A percentile compares a stretch with the other conserved stretches of the same genome.
These are phyloP conservation scores for Scatophagus argus DNA, from an alignment of 2,113 vertebrate species.

Conservation along the genomic window DNA sequence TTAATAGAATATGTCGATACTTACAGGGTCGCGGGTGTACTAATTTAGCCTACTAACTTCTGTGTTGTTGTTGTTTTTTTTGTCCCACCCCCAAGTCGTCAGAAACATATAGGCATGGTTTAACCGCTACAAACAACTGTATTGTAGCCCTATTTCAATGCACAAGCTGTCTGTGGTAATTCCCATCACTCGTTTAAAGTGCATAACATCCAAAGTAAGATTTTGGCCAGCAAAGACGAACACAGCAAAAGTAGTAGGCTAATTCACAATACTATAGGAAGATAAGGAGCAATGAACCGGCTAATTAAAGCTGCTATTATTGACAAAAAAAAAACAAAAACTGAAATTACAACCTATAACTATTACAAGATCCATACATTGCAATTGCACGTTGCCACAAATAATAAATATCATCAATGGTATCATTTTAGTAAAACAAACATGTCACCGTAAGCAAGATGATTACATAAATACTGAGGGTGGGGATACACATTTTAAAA, in stretches of 20 bases:
- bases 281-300: constrained; percentile 61
- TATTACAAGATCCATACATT: constrained; percentile 87
- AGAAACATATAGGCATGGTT: constrained; percentile 29
- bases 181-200: constrained; percentile 83
- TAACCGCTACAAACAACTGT: constrained; percentile 47
- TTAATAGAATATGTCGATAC: constrained; percentile 61
- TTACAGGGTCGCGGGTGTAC: constrained; percentile 39
- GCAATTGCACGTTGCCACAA: constrained; percentile 98
- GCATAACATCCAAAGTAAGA: constrained; percentile 78
- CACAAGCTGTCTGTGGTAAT: constrained; percentile 54
- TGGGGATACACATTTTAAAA: constrained; percentile 60
- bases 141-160: constrained; percentile 61
- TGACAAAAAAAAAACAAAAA: constrained; percentile 62
- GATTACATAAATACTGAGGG: constrained; percentile 72
- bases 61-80: constrained; percentile 42
- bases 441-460: constrained; percentile 62
- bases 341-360: constrained; percentile 78
- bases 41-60: constrained; percentile 47
- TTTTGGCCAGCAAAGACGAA: constrained; percentile 64
- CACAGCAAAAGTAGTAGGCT: constrained; percentile 66
- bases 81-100: constrained; percentile 23
- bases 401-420: constrained; percentile 83
- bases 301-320: constrained; percentile 59
- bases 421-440: constrained; percentile 77
- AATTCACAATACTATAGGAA: constrained; percentile 70